Evolutionary conservation across 2,113 vertebrate genomes (phyloP), one percentile per base, ranked within the genome.

Genomic region (Pluvialis apricaria): DNA sequence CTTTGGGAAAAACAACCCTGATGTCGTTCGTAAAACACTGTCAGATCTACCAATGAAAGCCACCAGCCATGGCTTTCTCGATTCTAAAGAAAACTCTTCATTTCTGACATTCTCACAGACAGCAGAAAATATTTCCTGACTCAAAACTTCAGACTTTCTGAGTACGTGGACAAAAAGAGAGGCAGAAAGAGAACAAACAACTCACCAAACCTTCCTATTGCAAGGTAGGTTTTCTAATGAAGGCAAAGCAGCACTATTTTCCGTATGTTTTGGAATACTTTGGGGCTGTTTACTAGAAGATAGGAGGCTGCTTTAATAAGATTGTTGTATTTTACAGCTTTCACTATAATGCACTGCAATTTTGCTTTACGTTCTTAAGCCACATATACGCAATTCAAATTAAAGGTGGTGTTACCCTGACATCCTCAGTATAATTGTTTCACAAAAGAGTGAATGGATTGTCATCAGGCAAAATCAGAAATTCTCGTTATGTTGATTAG

Each of bases 391-490:
- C 38, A 85, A 91, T 86, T 77, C 38, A 93, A 83, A 92, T 84
- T 42, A 61, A 84, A 92, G 45, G 11, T 62, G 15, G 6, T 73
- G 54, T 76, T 86, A 42, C 32, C 71, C 91, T 89, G 77, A 85
- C 54, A 85, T 84, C 90, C 28, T 82, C 65, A 70, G 13, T 24
- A 34, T 76, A 91, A 93, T 54, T 82, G 72, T 72, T 87, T 86
- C 64, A 84, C 42, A 61, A 66, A 88, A 75, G 62, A 85, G 0
- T 70, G 77, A 96, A 94, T 77, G 38, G 44, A 89, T 55, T 86
- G 34, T 79, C 58, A 96, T 73, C 54, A 87, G 62, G 60, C 24
- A 90, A 92, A 94, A 87, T 80, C 86, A 90, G 77, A 91, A 95
- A 90, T 79, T 70, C 66, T 34, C 0, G 0, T 85, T 85, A 64